A percentile compares a stretch with the other conserved stretches of the same genome.
Evolutionary conservation across 2,888 invertebrate genomes (phyloP).

Genomic region (Parasteatoda lunata): DNA sequence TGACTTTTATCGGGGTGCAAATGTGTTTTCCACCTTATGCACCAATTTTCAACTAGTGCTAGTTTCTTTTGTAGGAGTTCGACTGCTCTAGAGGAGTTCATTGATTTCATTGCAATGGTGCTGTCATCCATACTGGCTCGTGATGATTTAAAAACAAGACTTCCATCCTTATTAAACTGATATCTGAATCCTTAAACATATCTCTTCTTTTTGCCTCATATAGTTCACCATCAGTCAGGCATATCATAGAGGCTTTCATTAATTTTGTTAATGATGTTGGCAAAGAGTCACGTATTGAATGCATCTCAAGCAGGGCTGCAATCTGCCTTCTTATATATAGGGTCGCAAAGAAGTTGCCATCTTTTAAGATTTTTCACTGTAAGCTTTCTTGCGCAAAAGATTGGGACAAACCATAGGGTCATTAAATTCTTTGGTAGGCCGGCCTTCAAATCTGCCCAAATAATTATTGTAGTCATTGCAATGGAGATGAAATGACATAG

Average conservation of each 20-base stretch:
- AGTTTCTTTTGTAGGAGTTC: too few species aligned
- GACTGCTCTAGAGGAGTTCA: background rate
- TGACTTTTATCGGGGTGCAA: too few species aligned
- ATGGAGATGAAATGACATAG: conserved; percentile 8
- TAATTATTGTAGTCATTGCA: conserved; percentile 13
- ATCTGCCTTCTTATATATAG: conserved; percentile 6
- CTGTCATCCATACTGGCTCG: conserved; percentile 17
- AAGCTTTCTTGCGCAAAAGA: background rate
- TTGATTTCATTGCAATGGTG: too few species aligned
- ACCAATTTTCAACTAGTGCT: too few species aligned
- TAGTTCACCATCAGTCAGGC: conserved; percentile 15
- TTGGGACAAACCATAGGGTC: background rate
- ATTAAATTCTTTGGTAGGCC: background rate
- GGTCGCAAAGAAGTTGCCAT: conserved; percentile 20
- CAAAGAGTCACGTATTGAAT: background rate
- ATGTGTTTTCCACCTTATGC: too few species aligned
- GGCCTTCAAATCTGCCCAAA: conserved; percentile 10
- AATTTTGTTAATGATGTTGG: background rate
- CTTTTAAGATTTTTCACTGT: conserved; percentile 7
- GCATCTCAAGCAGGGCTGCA: conserved; percentile 3
- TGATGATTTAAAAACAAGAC: conserved; percentile 35
- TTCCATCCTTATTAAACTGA: conserved; percentile 22
- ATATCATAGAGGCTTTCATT: conserved; percentile 1
- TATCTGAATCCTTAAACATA: conserved; percentile 7
- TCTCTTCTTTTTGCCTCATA: background rate